Conservation (phyloP, 2,113 vertebrate species). For the Petroica traversi region DNA sequence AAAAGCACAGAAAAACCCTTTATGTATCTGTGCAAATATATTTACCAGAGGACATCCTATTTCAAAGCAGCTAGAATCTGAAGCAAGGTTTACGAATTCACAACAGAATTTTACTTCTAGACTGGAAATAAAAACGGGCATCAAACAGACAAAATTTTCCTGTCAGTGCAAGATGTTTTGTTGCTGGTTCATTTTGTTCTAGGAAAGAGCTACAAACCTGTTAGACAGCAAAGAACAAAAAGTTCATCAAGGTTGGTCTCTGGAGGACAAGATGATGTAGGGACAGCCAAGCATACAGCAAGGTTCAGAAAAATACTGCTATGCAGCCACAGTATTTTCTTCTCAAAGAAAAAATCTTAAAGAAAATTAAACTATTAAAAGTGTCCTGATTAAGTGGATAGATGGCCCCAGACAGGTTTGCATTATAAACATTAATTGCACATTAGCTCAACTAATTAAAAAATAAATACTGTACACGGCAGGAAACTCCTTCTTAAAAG, state of each 20-base stretch:
- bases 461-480: conserved; percentile 12
- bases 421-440: conserved; percentile 55
- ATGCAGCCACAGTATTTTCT: background rate
- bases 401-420: conserved; percentile 13
- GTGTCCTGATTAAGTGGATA: background rate
- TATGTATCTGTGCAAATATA: background rate
- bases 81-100: background rate
- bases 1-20: background rate
- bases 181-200: background rate
- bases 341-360: background rate
- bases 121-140: background rate
- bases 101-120: background rate
- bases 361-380: conserved; percentile 5
- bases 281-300: background rate
- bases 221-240: background rate
- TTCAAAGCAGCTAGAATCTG: background rate
- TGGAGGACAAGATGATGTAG: background rate
- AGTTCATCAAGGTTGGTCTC: background rate
- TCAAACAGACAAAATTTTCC: background rate
- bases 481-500: conserved; percentile 40
- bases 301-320: background rate
- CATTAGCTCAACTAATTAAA: conserved; percentile 55
- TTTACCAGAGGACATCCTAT: background rate
- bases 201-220: background rate
- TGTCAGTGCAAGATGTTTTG: background rate